Base-by-base conservation (phyloP, 2,113 vertebrate genomes). In the Pelodiscus sinensis region DNA sequence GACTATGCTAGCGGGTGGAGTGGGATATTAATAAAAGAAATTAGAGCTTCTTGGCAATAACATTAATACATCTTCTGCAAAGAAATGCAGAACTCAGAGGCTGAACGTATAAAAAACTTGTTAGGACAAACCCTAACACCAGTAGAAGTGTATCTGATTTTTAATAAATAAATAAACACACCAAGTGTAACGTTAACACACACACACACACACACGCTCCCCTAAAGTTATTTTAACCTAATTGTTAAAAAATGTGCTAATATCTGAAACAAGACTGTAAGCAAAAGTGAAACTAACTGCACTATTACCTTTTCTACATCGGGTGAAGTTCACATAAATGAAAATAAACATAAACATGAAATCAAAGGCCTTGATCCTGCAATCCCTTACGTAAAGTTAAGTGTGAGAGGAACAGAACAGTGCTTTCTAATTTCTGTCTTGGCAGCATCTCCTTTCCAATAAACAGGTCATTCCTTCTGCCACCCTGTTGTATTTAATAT, bases 401-500 rank as follows among this genome's bases (percentile, higher is more conserved):
- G 57, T 5, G 13, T 78, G 15, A 29, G 50, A 79, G 81, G 84
- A 90, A 90, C n/a, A 75, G 86, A 19, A 79, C 54, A 84, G 88
- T 55, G 60, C 85, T 94, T 90, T 86, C 90, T 88, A 24, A n/a
- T 12, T 5, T 56, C 10, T 60, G 80, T 24, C 78, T 95, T 82
- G 80, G 77, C 82, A 75, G 27, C 82, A 38, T 62, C 8, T 78
- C 68, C 83, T 58, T 84, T 93, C 82, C 24, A 6, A 25, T 25
- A 75, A 44, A 75, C 21, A 11, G 44, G 38, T 50, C 12, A 88
- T 27, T 16, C 25, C 90, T 87, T 92, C 84, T 95, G 29, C 29
- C 55, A 50, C 71, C 52, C 94, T 96, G 90, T 52, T 90, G 71
- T 93, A 9, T 87, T 50, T 92, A 92, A 22, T 19, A n/a, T 85